phyloP scores from a whole-genome alignment of 2,797 vertebrate species.

The Falco rusticolus region DNA sequence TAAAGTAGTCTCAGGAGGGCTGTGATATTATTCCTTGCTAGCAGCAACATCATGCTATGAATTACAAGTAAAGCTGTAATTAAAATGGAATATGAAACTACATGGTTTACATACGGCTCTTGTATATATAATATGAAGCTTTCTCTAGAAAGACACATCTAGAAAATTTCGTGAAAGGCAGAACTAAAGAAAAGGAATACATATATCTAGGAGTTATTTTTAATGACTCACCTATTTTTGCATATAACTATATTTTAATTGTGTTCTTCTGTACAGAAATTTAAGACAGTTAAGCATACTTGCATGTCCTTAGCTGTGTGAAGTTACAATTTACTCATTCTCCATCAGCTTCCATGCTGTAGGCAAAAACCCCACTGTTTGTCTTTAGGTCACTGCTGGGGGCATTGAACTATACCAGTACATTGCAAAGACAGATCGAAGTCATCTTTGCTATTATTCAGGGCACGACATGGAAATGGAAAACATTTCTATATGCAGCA shows the following conservation, averaged over 20 bases:
- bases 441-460: not conserved
- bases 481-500: not conserved
- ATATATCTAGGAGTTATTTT: not conserved
- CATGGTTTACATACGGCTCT: not conserved
- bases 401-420: not conserved
- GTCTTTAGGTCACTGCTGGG: not conserved
- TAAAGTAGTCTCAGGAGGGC: not conserved
- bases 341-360: not conserved
- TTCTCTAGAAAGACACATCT: not conserved
- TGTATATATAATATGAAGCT: not conserved
- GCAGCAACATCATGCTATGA: not conserved
- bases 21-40: not conserved
- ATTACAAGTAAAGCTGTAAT: slow-evolving; percentile 50
- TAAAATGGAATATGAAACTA: slow-evolving; percentile 27
- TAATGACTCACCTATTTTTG: not conserved
- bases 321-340: not conserved
- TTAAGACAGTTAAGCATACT: not conserved
- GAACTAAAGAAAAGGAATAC: not conserved
- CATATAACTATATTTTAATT: not conserved
- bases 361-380: not conserved
- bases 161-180: not conserved
- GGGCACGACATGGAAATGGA: not conserved
- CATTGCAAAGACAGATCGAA: not conserved
- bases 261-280: not conserved
- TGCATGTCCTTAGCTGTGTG: not conserved